Base-by-base conservation (phyloP, 2,888 invertebrate species). In the Orthonychiurus folsomi region DNA sequence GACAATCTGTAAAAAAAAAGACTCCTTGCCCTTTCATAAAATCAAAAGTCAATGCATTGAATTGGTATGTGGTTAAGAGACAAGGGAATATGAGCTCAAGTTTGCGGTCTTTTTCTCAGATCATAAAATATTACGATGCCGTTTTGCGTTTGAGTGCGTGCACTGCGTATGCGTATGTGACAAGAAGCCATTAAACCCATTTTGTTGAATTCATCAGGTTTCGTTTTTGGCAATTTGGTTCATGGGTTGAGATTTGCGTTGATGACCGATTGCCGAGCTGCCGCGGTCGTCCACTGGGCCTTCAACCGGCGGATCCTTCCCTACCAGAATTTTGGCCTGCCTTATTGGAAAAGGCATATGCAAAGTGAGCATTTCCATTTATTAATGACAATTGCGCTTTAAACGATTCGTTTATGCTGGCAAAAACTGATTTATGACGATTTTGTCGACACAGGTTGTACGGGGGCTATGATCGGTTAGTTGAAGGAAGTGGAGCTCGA, bases 211-310 rank as follows among this genome's bases (percentile, higher is more conserved):
- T 56, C 76, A 76, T 50, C 77, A 85, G 85, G 76, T 87, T 87
- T 78, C 79, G 84, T 28, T 87, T 89, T 78, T 89, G 89, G 88
- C 86, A 86, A 78, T 88, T 86, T 77, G 88, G 87, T 9, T 81
- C 83, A 74, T 89, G 88, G 88, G 82, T 83, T 68, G 87, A 88
- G 75, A 82, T 89, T 60, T 76, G 83, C 26, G 82, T 89, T 62
- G 89, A 89, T 78, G 89, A 89, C 78, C 81, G 84, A 72, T 79
- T 89, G 73, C 88, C 89, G 53, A 84, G 85, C 15, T 82, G 83
- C 75, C 83, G 83, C 73, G 84, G 84, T 56, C 79, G 84, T 61
- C 80, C 85, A 25, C 80, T 86, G 59, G 83, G 82, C 73, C 80
- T 84, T 61, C 82, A 82, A 69, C 84, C 83, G 73, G 78, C 82